phyloP scores from a whole-genome alignment of 1,140 invertebrate species.

The Fopius arisanus region DNA sequence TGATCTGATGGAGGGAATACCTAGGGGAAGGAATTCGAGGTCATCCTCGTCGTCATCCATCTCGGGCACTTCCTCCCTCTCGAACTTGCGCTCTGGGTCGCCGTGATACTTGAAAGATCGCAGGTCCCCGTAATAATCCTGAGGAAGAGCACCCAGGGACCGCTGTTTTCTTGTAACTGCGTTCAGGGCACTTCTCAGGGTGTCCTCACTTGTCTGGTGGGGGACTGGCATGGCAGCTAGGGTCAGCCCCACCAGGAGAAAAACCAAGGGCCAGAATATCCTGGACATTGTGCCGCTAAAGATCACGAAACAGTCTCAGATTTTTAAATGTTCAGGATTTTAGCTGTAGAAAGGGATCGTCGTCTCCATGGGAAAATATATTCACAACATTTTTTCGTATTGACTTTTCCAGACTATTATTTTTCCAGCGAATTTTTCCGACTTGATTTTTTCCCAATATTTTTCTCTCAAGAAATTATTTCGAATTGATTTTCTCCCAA shows the following conservation, averaged over 20 bases:
- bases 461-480: too few relatives aligned
- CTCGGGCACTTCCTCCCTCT: conserved; percentile 38
- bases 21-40: conserved; percentile 48
- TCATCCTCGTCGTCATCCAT: conserved; percentile 39
- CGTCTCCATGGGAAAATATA: too few relatives aligned
- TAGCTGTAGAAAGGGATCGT: too few relatives aligned
- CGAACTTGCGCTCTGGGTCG: conserved; percentile 42
- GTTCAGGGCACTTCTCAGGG: conserved; percentile 57
- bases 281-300: conserved; percentile 21
- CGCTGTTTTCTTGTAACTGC: conserved; percentile 62
- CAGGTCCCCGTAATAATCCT: conserved; percentile 52
- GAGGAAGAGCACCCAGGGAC: conserved; percentile 46
- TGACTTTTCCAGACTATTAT: too few relatives aligned
- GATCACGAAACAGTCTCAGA: not conserved
- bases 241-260: conserved; percentile 36
- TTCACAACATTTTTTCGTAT: too few relatives aligned
- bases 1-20: conserved; percentile 31
- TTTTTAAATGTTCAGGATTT: not conserved
- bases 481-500: too few relatives aligned
- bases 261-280: conserved; percentile 33
- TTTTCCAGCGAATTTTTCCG: too few relatives aligned
- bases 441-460: too few relatives aligned
- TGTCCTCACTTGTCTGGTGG: conserved; percentile 50
- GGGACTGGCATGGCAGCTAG: conserved; percentile 36
- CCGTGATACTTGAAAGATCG: conserved; percentile 50